Base-by-base conservation (phyloP, 1,140 invertebrate species). In the Lethocerus indicus region DNA sequence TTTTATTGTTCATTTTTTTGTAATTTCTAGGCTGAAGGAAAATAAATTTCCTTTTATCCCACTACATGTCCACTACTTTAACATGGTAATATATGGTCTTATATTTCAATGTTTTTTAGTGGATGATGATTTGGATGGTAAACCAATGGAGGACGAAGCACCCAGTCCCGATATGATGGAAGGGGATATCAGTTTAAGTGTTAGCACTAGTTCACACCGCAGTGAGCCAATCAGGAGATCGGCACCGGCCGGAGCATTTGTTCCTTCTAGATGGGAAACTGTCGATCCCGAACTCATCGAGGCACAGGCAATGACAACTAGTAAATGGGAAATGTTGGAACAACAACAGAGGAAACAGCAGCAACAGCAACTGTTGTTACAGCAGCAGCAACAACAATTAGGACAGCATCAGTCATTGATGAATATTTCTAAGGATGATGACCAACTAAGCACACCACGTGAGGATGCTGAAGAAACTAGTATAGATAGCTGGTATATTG, bases 251-350 rank as follows among this genome's bases (percentile, higher is more conserved):
- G 77, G 78, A 13, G 75, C 72, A 28, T 87, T 87, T 70, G 79
- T 90, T 32, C 83, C 85, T 7, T 93, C 90, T 0, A 86, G 89
- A 62, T 97, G 92, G 92, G 92, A 97, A 73, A 90, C 83, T 24
- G 85, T 96, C 5, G 88, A 93, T 67, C 84, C 84, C 1, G 78
- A 87, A 59, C 74, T 83, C 63, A 74, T 81, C 24, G 83, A 88
- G 64, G 83, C 83, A 14, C 85, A 89, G 66, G 87, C 84, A 20
- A 86, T 88, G 70, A 88, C 86, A 1, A 87, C 83, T 2, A 87
- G 82, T 51, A 88, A 89, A 63, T 90, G 87, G 86, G 86, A 90
- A 59, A 65, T 76, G 57, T 63, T 82, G 48, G 76, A 76, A 56
- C 71, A 74, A 59, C 37, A 46, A 14, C 20, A 51, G 12, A 20